These are phyloP conservation scores for Drosophila arizonae DNA, from an alignment of 1,140 invertebrate species.

Conservation along the genomic window DNA sequence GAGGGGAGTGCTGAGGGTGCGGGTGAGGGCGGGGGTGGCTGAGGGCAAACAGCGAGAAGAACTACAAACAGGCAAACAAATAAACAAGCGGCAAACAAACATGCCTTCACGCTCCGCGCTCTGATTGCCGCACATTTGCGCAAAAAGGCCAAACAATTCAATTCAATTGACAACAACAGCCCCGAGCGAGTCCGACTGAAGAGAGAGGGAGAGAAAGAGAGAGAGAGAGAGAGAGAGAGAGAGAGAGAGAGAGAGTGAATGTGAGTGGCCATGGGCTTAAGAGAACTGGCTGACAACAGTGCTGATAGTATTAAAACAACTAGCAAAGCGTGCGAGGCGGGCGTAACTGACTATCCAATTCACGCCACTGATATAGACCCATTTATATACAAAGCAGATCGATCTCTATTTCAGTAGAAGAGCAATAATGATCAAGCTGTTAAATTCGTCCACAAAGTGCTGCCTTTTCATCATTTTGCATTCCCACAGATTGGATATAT, in stretches of 20 bases:
- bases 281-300: slow-evolving; percentile 54
- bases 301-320: slow-evolving; percentile 66
- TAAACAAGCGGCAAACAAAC: slow-evolving; percentile 69
- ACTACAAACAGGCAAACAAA: slow-evolving; percentile 58
- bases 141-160: slow-evolving; percentile 80
- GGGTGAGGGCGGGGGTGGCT: slow-evolving; percentile 17
- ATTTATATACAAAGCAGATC: no score
- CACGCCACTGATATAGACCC: no score
- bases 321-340: no score
- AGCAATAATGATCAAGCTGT: no score
- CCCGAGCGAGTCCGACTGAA: neutral
- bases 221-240: no score
- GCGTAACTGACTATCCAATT: no score
- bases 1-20: slow-evolving; percentile 54
- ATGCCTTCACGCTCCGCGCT: slow-evolving; percentile 36
- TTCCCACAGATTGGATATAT: no score
- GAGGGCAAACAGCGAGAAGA: slow-evolving; percentile 15
- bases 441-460: no score
- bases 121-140: slow-evolving; percentile 75
- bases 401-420: no score
- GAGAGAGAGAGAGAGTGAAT: no score
- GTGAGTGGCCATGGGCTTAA: neutral
- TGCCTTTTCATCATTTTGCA: no score
- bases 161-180: slow-evolving; percentile 66
- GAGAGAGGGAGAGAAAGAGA: no score